A percentile compares a stretch with the other conserved stretches of the same genome.
These are phyloP conservation scores for Zosterops borbonicus DNA, from an alignment of 2,113 vertebrate genomes.

Conservation along the genomic window DNA sequence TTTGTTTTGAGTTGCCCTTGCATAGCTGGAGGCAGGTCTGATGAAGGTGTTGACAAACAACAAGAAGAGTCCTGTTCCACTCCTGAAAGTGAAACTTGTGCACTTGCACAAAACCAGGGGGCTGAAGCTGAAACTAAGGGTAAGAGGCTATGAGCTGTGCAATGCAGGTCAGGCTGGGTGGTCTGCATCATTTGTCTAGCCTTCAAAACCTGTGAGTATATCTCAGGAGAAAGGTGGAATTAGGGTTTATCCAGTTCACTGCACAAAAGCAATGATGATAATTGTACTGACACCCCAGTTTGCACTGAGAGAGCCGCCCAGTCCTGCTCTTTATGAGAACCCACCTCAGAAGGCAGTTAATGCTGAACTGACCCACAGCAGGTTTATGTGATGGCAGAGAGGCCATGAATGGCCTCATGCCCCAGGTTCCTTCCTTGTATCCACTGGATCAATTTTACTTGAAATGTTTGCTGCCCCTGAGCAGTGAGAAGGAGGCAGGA, in stretches of 20 bases:
- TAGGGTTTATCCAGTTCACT: background rate
- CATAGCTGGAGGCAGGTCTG: background rate
- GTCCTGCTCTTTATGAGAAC: background rate
- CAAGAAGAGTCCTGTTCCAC: background rate
- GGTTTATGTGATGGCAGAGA: background rate
- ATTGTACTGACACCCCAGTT: background rate
- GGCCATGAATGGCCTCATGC: background rate
- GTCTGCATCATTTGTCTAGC: background rate
- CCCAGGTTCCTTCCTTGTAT: background rate
- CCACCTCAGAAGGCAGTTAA: background rate
- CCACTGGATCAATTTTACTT: slow-evolving; percentile 22
- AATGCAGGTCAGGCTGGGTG: background rate
- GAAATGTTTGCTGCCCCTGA: slow-evolving; percentile 24
- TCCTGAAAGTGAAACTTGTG: background rate
- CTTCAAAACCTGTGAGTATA: background rate
- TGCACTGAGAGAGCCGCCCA: background rate
- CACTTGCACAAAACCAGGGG: background rate
- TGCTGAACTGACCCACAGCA: background rate
- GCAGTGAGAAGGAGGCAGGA: background rate
- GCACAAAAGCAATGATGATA: background rate
- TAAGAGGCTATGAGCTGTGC: background rate
- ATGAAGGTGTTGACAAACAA: background rate
- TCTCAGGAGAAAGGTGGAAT: background rate
- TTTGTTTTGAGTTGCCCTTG: background rate
- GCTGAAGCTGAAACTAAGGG: background rate